Conservation (phyloP, 1,140 invertebrate genomes). For the Ips typographus region DNA sequence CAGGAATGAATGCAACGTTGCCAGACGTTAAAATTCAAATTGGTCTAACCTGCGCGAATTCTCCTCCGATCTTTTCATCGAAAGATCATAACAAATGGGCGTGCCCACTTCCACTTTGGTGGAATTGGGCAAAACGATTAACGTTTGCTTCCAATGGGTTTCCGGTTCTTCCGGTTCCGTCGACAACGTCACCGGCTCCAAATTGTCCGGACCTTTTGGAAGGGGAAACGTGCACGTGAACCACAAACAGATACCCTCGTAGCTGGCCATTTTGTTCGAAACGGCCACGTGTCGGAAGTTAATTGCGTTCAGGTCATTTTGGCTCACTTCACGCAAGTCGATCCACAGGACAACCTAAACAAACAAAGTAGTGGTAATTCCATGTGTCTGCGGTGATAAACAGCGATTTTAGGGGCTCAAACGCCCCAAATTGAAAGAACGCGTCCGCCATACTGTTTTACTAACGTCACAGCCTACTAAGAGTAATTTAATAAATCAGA, state of each 20-base stretch:
- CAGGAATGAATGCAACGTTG: neutral
- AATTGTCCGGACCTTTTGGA: slow-evolving; percentile 26
- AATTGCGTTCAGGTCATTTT: slow-evolving; percentile 55
- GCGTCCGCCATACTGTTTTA: slow-evolving; percentile 1
- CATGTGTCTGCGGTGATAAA: neutral
- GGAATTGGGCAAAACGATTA: slow-evolving; percentile 71
- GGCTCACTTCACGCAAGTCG: slow-evolving; percentile 57
- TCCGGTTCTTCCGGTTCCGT: slow-evolving; percentile 72
- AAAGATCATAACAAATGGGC: slow-evolving; percentile 68
- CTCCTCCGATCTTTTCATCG: slow-evolving; percentile 56
- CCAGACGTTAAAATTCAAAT: neutral
- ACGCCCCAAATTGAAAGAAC: neutral
- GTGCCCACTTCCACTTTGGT: slow-evolving; percentile 58
- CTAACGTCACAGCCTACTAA: neutral
- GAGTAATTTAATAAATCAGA: neutral
- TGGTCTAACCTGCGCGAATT: slow-evolving; percentile 51
- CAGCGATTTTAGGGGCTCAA: no score
- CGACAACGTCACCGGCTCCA: slow-evolving; percentile 61
- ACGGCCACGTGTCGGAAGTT: slow-evolving; percentile 54
- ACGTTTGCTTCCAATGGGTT: slow-evolving; percentile 98
- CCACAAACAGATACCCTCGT: slow-evolving; percentile 71
- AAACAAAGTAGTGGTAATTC: neutral
- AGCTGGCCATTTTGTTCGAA: slow-evolving; percentile 60
- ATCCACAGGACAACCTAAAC: slow-evolving; percentile 57
- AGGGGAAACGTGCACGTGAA: slow-evolving; percentile 61